Evolutionary conservation across 2,888 invertebrate species (phyloP), one percentile per base, ranked within the genome.

Genomic region (Chloroclysta siterata): DNA sequence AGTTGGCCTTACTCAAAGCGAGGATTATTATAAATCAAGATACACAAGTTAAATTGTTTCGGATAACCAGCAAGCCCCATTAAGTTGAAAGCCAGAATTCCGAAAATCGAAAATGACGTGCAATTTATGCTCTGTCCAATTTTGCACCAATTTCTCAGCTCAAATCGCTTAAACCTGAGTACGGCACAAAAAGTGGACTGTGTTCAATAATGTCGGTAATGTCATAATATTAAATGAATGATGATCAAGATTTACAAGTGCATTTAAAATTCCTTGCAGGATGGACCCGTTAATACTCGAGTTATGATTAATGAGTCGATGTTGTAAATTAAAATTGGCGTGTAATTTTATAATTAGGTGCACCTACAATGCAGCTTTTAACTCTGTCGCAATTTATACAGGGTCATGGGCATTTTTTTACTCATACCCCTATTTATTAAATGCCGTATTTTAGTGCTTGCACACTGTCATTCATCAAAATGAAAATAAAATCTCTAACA

Each of bases 81-180:
- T 64, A 47, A 17, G 50, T 58, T 61, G 33, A 61, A 48, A 58
- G 50, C 33, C 60, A 41, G 50, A 39, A 62, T 68, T 68, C 66
- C 67, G 61, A 63, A 71, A 71, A 70, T 65, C 59, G 57, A 62
- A 83, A 87, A 88, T 81, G 80, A 85, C 76, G 81, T 80, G 83
- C 81, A 85, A 87, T 87, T 87, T 87, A 80, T 81, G 78, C 71
- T 74, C 77, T 79, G 78, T 79, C 82, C 86, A 90, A 91, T 89
- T 89, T 90, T 82, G 83, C 82, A 83, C 84, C 87, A 87, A 90
- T 90, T 90, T 89, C 76, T 84, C 79, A 80, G 81, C 75, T 70
- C 76, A 69, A 47, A 46, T 46, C 51, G 82, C 75, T 70, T 77
- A 68, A 51, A 44, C 52, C 42, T 69, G 56, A 69, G 75, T 76